These are phyloP conservation scores for Drosophila bocki DNA, from an alignment of 1,140 invertebrate species.

Conservation along the genomic window DNA sequence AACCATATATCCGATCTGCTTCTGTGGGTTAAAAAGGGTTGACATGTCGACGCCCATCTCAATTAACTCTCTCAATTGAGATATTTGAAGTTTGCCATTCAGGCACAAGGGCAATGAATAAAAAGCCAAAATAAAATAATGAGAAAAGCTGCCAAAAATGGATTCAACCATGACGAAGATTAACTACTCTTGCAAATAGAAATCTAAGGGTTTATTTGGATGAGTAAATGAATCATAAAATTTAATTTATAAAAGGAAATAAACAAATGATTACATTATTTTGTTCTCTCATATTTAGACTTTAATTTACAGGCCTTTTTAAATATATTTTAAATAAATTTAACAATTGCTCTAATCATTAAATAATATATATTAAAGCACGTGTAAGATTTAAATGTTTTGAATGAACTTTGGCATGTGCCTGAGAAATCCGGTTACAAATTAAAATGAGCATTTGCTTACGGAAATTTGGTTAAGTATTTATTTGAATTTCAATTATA, in stretches of 20 bases:
- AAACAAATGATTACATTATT: not conserved
- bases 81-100: constrained; percentile 29
- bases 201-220: not conserved
- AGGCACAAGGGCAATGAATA: constrained; percentile 31
- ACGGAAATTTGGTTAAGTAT: not conserved
- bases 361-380: not conserved
- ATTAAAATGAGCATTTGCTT: not conserved
- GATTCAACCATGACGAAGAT: constrained; percentile 7
- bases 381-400: not conserved
- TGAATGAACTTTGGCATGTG: not conserved
- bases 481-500: constrained; percentile 1
- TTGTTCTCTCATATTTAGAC: not conserved
- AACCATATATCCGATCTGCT: not conserved
- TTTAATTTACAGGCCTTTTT: not conserved
- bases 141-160: constrained; percentile 5
- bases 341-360: not conserved
- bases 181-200: constrained; percentile 14
- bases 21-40: constrained; percentile 18
- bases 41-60: constrained; percentile 25
- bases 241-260: not conserved
- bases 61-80: constrained; percentile 8
- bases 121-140: constrained; percentile 21
- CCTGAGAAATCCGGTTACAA: not conserved
- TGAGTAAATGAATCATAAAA: not conserved
- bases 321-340: not conserved